Evolutionary conservation across 1,140 invertebrate species (phyloP), one percentile per base, ranked within the genome.

Genomic region (Solenopsis invicta): DNA sequence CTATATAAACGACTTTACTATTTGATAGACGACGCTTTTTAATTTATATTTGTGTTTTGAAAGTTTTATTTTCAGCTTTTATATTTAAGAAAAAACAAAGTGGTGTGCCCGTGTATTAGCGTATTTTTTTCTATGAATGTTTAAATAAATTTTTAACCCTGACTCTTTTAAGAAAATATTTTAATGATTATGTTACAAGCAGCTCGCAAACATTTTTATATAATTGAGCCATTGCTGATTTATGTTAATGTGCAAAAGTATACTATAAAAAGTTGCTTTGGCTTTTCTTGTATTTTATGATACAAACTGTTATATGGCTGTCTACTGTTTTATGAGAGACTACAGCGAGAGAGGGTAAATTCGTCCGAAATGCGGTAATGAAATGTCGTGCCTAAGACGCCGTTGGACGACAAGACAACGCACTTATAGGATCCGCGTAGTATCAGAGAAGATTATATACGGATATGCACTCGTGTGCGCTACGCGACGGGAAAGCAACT

Each of bases 341-440:
- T 18, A 67, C 86, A 29, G 37, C 62, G 41, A 48, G 64, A 87
- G 88, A 82, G 90, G 88, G 61, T 89, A 84, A 89, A 91, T 90
- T 66, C 48, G 50, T 76, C n/a, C 77, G 78, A 91, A 86, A 41
- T 72, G 66, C 89, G 82, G 88, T 93, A 94, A 94, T 92, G 93
- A 94, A 93, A 93, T 87, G 86, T 90, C 84, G 75, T 74, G 76
- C 74, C 90, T 93, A 89, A 94, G 87, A 90, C 88, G 86, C 87
- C 75, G 85, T 90, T 93, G 91, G 86, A 87, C 88, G 92, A 94
- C 94, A 94, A 93, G 93, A 94, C 93, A 94, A 94, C 91, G 93
- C 93, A 94, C 93, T 94, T 93, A 94, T 90, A 87, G 90, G 91
- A 91, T 94, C 80, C 85, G 2, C 56, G 50, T 29, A 78, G 87